Evolutionary conservation across 2,888 invertebrate species (phyloP), one percentile per base, ranked within the genome.

Genomic region (Pammene aurita): DNA sequence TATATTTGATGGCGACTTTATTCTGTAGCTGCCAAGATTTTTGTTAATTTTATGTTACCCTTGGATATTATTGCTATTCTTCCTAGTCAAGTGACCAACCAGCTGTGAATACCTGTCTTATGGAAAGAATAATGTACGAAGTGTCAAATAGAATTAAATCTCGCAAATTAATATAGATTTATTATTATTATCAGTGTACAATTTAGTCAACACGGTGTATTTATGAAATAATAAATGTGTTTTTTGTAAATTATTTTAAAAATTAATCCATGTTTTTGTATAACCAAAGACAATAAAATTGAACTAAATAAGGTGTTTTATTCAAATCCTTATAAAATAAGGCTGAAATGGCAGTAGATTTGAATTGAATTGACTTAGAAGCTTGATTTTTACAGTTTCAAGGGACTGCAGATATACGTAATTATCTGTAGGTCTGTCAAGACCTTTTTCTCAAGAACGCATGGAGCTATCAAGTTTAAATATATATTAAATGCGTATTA

Each of bases 241-340:
- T 89, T 86, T 90, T 92, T 92, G 92, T 92, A 92, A 90, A 85
- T 92, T 92, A 91, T 92, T 92, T 92, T 90, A 90, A 92, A 87
- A 85, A 90, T 89, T 91, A 90, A 87, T 92, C 90, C 89, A 89
- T 90, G 92, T 92, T 92, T 92, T 92, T 92, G 92, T 92, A 92
- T 92, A 92, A 92, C 90, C 92, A 92, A 92, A 92, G 92, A 92
- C 92, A 92, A 92, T 92, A 92, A 92, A 92, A 92, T 91, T 90
- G 89, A 92, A 90, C 85, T 90, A 89, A 91, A 89, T 77, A 77
- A 74, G 79, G 80, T 79, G 80, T 83, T 79, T 85, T 79, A 79
- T 81, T 84, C 77, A 73, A 63, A 34, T 26, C n/a, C n/a, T 18
- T 10, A 13, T 9, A 48, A 16, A 10, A 16, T 44, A n/a, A n/a